Conservation (phyloP, 2,888 invertebrate genomes). For the Cancer borealis region DNA sequence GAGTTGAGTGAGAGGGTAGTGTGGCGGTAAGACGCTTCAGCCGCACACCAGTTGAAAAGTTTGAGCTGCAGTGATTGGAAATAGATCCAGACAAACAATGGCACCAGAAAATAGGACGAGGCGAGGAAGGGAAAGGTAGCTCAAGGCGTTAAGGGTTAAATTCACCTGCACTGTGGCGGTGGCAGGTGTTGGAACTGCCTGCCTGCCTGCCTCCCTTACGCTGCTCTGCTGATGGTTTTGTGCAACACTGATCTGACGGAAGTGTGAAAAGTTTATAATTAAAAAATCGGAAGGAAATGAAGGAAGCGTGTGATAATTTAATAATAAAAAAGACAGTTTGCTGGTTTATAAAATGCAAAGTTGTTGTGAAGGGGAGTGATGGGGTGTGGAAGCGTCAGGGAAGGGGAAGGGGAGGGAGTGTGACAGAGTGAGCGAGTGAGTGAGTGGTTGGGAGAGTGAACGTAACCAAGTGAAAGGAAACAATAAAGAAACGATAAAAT, state of each 20-base stretch:
- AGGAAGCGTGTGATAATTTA: neutral
- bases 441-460: no score
- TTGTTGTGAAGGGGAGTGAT: neutral
- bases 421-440: no score
- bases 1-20: neutral
- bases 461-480: no score
- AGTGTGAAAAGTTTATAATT: constrained; percentile 4
- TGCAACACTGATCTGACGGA: neutral
- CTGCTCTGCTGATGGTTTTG: neutral
- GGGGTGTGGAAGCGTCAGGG: neutral
- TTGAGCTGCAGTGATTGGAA: neutral
- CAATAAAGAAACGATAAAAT: neutral
- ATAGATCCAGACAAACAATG: neutral
- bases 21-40: constrained; percentile 23
- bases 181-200: neutral
- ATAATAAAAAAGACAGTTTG: neutral
- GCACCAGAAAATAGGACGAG: neutral
- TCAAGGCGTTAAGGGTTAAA: neutral
- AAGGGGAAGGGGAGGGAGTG: neutral
- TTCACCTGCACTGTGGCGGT: neutral
- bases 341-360: neutral
- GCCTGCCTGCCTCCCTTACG: neutral
- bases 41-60: neutral
- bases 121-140: neutral
- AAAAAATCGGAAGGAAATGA: neutral